Conservation (phyloP, 2,888 invertebrate species). For the Notocelia uddmanniana region DNA sequence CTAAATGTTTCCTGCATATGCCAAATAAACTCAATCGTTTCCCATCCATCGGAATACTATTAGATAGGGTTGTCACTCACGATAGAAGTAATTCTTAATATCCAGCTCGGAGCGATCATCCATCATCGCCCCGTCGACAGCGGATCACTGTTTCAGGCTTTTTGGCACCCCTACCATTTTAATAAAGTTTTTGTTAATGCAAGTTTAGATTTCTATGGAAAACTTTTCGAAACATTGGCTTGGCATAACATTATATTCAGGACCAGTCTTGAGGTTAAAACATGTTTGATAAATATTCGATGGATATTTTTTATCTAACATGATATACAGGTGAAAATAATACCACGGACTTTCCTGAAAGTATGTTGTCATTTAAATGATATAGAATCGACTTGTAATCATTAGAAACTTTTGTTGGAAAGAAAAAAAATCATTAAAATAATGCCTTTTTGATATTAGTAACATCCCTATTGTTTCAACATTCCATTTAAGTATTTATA, state of each 20-base stretch:
- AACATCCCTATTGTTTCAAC: too few relatives aligned
- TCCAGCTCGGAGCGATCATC: constrained; percentile 67
- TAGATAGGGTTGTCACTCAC: constrained; percentile 41
- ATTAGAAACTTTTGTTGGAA: too few relatives aligned
- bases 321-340: too few relatives aligned
- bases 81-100: constrained; percentile 57
- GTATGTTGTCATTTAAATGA: too few relatives aligned
- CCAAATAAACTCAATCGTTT: constrained; percentile 25
- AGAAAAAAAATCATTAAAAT: too few relatives aligned
- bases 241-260: background rate
- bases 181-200: constrained; percentile 1
- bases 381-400: too few relatives aligned
- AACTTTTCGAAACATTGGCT: background rate
- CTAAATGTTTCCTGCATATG: background rate
- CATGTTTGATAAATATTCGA: too few relatives aligned
- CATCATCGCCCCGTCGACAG: constrained; percentile 62
- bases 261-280: background rate
- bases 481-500: too few relatives aligned
- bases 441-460: too few relatives aligned
- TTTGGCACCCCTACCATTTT: constrained; percentile 50
- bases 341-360: too few relatives aligned
- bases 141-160: constrained; percentile 50
- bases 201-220: too few relatives aligned
- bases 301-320: too few relatives aligned
- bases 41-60: constrained; percentile 31